Evolutionary conservation across 2,888 invertebrate species (phyloP), one percentile per base, ranked within the genome.

Genomic region (Monoplex corrugatus): DNA sequence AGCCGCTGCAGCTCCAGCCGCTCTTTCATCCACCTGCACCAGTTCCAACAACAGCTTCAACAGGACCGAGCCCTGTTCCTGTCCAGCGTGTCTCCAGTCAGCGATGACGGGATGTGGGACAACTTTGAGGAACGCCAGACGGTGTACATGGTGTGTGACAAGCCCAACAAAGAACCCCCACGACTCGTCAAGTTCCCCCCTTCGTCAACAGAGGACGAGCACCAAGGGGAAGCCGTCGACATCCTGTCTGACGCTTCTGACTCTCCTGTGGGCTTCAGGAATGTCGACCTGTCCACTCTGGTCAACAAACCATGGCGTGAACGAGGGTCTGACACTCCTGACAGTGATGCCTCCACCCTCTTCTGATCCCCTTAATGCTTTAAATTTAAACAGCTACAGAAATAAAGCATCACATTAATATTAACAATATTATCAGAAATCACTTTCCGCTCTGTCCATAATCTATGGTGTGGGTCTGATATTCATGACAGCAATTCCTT

Each of bases 131-230:
- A 40, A 23, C 88, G 68, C 19, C 80, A 88, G 72, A 88, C 88
- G 38, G 40, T 57, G 23, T 88, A 88, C 88, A n/a, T 88, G 83
- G 88, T 88, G 32, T 88, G 88, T 68, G 50, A 57, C 63, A 88
- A 83, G 45, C 32, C 44, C 23, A 82, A 63, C 5, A 23, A 35
- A 35, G n/a, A 57, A 1, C 82, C 57, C 32, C 88, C 88, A 0
- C 82, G 88, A 1, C 72, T 88, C 44, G 88, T 88, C 44, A 88
- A 83, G 88, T 88, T 45, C 63, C 88, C 88, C 2, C 88, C 88
- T 1, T 68, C 68, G 23, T 10, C 19, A 6, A 19, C 16, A 8
- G 82, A 68, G 38, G 44, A 82, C 2, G 40, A 35, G 38, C n/a
- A 44, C 0, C 40, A 35, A 44, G 72, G 8, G 40, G 78, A 78